Conservation (phyloP, 2,888 invertebrate species). For the Spodoptera littoralis region DNA sequence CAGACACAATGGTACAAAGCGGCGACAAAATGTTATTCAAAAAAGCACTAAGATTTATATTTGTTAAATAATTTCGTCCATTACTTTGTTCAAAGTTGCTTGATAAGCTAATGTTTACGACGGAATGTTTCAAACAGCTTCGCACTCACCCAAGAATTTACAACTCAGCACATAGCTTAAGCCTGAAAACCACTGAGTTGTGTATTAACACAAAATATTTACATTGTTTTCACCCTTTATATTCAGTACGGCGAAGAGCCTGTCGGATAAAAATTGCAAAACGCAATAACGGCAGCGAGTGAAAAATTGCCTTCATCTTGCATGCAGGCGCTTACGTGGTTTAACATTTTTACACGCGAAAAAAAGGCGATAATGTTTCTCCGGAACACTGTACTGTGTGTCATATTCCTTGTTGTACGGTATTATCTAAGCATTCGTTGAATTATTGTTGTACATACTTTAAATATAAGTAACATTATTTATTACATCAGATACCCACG, state of each 20-base stretch:
- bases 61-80: constrained; percentile 3
- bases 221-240: constrained; percentile 1
- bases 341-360: constrained; percentile 36
- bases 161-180: not conserved
- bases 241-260: constrained; percentile 25
- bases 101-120: not conserved
- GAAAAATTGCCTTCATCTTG: constrained; percentile 60
- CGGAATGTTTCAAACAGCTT: not conserved
- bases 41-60: constrained; percentile 17
- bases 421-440: constrained; percentile 21
- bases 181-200: not conserved
- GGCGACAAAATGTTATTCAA: not conserved
- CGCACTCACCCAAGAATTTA: no score
- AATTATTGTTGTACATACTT: constrained; percentile 13
- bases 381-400: constrained; percentile 17
- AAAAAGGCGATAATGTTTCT: constrained; percentile 33
- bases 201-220: not conserved
- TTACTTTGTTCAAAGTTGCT: not conserved
- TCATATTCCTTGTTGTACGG: constrained; percentile 51
- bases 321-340: constrained; percentile 57
- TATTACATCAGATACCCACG: no score
- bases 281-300: constrained; percentile 48
- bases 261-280: constrained; percentile 52
- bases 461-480: not conserved
- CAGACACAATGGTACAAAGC: constrained; percentile 20